Evolutionary conservation across 2,888 invertebrate species (phyloP).

Genomic region (Nemotelus pantherinus): DNA sequence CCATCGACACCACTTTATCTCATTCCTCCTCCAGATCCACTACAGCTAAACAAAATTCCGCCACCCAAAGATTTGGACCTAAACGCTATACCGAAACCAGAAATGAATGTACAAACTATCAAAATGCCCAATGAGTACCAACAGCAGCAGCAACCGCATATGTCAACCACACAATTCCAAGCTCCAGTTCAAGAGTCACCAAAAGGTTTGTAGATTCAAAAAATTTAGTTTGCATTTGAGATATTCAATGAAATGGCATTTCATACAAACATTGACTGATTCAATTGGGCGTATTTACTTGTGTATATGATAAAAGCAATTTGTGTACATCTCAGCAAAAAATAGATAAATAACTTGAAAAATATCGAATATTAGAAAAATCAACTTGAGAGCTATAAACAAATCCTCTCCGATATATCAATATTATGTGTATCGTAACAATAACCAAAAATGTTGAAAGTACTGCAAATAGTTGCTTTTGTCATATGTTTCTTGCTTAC

Average conservation of each 20-base stretch:
- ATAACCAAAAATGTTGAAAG: too few species aligned
- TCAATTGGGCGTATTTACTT: constrained; percentile 7
- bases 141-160: constrained; percentile 13
- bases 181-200: background rate
- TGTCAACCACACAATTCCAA: background rate
- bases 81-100: constrained; percentile 71
- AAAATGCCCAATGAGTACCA: constrained; percentile 65
- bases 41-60: constrained; percentile 72
- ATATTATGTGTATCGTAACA: too few species aligned
- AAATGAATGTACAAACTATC: constrained; percentile 69
- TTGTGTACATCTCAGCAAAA: too few species aligned
- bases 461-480: constrained; percentile 4
- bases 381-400: background rate
- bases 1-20: constrained; percentile 62
- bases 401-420: too few species aligned
- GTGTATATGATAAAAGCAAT: constrained; percentile 20
- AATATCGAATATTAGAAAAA: background rate
- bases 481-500: background rate
- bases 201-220: constrained; percentile 30
- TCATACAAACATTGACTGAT: background rate
- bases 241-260: background rate
- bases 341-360: too few species aligned
- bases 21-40: constrained; percentile 68
- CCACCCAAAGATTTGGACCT: constrained; percentile 70
- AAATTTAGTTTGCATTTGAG: background rate